Base-by-base conservation (phyloP, 2,888 invertebrate species). In the Erebia epiphron region DNA sequence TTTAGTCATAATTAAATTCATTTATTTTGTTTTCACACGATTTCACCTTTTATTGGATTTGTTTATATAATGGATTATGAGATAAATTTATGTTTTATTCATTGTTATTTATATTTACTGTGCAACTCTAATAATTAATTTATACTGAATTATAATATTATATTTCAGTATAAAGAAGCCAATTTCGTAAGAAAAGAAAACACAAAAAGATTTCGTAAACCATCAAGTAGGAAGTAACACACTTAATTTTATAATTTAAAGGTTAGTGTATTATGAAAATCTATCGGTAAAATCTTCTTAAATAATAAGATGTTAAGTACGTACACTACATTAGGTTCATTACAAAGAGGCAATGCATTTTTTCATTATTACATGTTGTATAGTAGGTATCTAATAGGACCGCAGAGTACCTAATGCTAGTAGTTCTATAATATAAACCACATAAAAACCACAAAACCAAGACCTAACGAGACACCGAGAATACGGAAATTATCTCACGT, bases 401-500 rank as follows among this genome's bases (percentile, higher is more conserved):
- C 35, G 56, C 49, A 62, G 21, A 49, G 46, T 63, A 21, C 2
- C 21, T 21, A 67, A 61, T 43, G 60, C 57, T 46, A 50, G 8
- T 61, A 43, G 21, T 26, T 62, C 49, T 11, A 46, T 62, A 46
- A 46, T 46, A 62, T 56, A 56, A 68, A 73, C 70, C 73, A 67
- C 73, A 46, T 49, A 62, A 61, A 57, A 68, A 73, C 70, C 73
- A 67, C 73, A 69, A 69, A 73, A 71, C 69, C 69, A 67, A 68
- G 68, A 60, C 67, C 52, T 58, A 73, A 69, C 71, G 43, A 71
- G 75, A 71, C 68, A 68, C 67, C 67, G 73, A 71, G 75, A 76
- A 77, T 74, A 78, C 78, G 79, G 79, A 79, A 79, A 76, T 75
- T 69, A 73, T 77, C 75, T 78, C 74, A 69, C 72, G 74, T 73